Evolutionary conservation across 2,888 invertebrate genomes (phyloP).

Genomic region (Himalopsyche anomala): DNA sequence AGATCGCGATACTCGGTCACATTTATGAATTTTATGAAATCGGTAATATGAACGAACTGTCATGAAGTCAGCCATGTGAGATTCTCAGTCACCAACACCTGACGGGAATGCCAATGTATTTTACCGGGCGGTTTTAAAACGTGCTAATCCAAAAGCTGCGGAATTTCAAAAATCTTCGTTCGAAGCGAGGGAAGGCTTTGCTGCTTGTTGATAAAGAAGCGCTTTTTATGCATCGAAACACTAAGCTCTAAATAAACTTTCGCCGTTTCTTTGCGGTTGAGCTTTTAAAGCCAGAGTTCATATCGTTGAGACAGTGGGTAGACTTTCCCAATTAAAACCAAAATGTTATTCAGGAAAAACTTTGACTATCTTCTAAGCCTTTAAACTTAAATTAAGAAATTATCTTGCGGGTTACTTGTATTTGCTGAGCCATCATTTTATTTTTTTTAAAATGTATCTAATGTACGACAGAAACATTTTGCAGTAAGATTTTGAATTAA

Average conservation of each 20-base stretch:
- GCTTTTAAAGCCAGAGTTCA: conserved; percentile 28
- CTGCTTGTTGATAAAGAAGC: conserved; percentile 35
- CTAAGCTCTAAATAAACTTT: conserved; percentile 42
- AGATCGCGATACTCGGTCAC: no score
- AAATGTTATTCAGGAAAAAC: conserved; percentile 23
- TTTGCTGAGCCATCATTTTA: not conserved
- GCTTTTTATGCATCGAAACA: conserved; percentile 42
- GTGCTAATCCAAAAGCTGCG: conserved; percentile 43
- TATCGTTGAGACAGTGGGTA: conserved; percentile 9
- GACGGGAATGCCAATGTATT: conserved; percentile 35
- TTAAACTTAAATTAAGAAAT: conserved; percentile 42
- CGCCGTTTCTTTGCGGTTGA: conserved; percentile 35
- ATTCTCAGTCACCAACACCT: conserved; percentile 26
- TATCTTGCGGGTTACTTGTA: not conserved
- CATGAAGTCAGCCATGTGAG: not conserved
- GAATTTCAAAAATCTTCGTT: conserved; percentile 35
- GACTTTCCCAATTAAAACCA: conserved; percentile 10
- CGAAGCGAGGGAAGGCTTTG: conserved; percentile 1
- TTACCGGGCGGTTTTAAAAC: conserved; percentile 20
- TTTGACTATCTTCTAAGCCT: conserved; percentile 5
- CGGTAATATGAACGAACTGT: not conserved
- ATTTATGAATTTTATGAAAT: no score
- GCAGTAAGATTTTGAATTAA: no score
- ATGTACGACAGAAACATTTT: no score
- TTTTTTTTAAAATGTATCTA: not conserved